Conservation (phyloP, 35 echinoderm and acorn worm species). For the Acanthaster planci region DNA sequence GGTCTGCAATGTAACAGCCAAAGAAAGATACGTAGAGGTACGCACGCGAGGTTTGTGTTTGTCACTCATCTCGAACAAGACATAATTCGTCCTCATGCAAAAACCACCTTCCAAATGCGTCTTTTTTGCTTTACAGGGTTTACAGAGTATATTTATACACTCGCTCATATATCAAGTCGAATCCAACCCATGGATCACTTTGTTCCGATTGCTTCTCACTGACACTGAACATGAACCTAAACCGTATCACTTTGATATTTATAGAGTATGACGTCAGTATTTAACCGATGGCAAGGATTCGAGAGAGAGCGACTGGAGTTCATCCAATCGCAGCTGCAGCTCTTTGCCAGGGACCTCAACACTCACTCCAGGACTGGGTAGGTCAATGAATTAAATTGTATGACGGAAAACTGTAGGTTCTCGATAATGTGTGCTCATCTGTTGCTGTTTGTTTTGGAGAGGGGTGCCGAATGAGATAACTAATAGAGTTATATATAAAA, state of each 20-base stretch:
- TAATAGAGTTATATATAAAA: not conserved
- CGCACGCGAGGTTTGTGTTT: too few species aligned
- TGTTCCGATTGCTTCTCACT: too few species aligned
- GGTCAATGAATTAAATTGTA: not conserved
- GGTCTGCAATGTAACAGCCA: constrained; percentile 38
- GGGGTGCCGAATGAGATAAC: not conserved
- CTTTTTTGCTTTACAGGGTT: not conserved
- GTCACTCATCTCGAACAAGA: not conserved
- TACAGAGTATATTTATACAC: too few species aligned
- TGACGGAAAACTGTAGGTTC: not conserved
- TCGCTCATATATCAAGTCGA: too few species aligned
- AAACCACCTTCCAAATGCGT: not conserved
- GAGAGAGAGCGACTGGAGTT: constrained; percentile 37
- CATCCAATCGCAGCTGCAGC: constrained; percentile 35
- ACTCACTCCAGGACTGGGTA: constrained; percentile 4
- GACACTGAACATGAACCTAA: too few species aligned
- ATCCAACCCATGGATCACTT: too few species aligned
- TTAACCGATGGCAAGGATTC: constrained; percentile 42
- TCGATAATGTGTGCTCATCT: not conserved
- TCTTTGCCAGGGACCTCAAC: constrained; percentile 22
- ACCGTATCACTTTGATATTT: too few species aligned
- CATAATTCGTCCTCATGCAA: too few species aligned
- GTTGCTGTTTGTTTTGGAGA: not conserved
- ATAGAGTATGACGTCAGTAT: constrained; percentile 48
- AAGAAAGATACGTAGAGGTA: constrained; percentile 49